Evolutionary conservation across 2,113 vertebrate species (phyloP), one percentile per base, ranked within the genome.

Genomic region (Stigmatopora argus): DNA sequence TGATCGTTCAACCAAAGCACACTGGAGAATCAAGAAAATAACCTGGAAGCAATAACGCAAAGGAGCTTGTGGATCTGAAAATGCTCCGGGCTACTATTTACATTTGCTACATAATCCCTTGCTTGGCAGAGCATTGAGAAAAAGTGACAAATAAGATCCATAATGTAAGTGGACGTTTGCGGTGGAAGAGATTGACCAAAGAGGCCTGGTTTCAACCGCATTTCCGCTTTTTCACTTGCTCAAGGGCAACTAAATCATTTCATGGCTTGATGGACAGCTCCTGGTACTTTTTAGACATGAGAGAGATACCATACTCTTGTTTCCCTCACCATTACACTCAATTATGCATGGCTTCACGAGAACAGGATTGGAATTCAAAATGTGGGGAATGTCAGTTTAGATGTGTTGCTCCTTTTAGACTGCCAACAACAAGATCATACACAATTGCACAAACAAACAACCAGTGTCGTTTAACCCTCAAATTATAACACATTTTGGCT

Each of bases 291-390:
- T 75, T 61, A 70, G 65, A 75, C 73, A 62, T 62, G 72, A 79
- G 64, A 82, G 72, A 46, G 64, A 66, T 10, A 41, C 38, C 6
- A 4, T 67, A 62, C 67, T 82, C 72, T 56, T 68, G 19, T 47
- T 74, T 72, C 70, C 26, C 78, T 85, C 80, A 77, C 57, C 15
- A 82, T 85, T 78, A 3, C 53, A 64, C 65, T 80, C 71, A 82
- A 82, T 81, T 83, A 82, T 84, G 82, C 58, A 84, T 78, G 70
- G 52, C 70, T 62, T 73, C 70, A 69, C 49, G 51, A 59, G 75
- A 62, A 69, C 48, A 55, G 64, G 70, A 71, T 78, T 74, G 41
- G 31, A 73, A 62, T 81, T 66, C 58, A 73, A 38, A 7, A 11
- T 64, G 73, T 70, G 47, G 63, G 46, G 44, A 51, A 53, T 66